These are phyloP conservation scores for Enteromius mattozi DNA, from an alignment of 2,797 vertebrate genomes.

Conservation along the genomic window DNA sequence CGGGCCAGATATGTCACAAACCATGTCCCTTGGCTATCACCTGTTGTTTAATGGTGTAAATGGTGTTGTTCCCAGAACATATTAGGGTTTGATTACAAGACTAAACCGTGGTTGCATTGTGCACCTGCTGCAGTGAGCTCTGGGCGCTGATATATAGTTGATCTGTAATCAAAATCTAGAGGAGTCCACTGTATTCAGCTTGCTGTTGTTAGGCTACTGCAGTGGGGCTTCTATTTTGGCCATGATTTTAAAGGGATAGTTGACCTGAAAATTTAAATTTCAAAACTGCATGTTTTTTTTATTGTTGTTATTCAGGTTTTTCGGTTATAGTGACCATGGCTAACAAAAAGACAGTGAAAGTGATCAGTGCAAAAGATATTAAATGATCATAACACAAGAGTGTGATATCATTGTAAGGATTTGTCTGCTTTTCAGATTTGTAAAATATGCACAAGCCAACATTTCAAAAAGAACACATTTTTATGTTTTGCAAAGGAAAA, in stretches of 20 bases:
- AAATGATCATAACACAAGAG: too few relatives aligned
- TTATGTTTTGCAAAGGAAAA: background rate
- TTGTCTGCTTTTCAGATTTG: background rate
- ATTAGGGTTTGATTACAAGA: slow-evolving; percentile 24
- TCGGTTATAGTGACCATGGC: background rate
- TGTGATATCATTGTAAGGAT: background rate
- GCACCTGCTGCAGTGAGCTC: slow-evolving; percentile 22
- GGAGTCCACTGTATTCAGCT: background rate
- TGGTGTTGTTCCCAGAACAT: slow-evolving; percentile 33
- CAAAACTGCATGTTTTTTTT: background rate
- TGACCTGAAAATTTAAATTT: background rate
- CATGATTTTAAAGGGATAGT: background rate
- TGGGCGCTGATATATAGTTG: background rate
- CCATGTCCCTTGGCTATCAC: background rate
- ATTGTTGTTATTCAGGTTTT: background rate
- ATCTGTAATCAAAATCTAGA: slow-evolving; percentile 14
- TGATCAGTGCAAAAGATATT: background rate
- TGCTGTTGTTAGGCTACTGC: background rate
- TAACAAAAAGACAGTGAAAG: background rate
- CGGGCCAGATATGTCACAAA: background rate
- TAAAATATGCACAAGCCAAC: background rate
- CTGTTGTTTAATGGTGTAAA: slow-evolving; percentile 37
- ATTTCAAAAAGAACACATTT: background rate
- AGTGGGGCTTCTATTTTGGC: background rate
- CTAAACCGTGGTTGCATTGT: slow-evolving; percentile 4